phyloP scores from a whole-genome alignment of 2,888 invertebrate species.

The Meliscaeva auricollis region DNA sequence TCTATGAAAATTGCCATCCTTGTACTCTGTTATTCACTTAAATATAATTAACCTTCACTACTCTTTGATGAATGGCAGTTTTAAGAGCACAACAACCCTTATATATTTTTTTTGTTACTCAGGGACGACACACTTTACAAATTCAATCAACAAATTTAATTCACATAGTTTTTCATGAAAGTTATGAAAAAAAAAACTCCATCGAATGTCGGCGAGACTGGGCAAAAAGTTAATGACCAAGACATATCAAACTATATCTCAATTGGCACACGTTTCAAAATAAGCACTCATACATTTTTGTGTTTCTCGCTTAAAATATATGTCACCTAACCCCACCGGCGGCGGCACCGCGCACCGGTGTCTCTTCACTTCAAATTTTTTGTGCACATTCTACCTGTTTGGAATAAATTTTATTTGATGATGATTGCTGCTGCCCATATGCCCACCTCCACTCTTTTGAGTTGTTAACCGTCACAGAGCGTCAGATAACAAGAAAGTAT shows the following conservation, averaged over 20 bases:
- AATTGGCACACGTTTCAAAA: slow-evolving; percentile 64
- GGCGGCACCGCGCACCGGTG: no score
- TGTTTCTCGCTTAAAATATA: slow-evolving; percentile 7
- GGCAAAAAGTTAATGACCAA: slow-evolving; percentile 58
- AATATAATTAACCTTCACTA: no score
- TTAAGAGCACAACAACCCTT: no score
- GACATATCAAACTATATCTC: slow-evolving; percentile 54
- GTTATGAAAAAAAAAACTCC: no score
- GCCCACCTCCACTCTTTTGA: slow-evolving; percentile 2
- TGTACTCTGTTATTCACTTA: no score
- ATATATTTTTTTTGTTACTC: no score
- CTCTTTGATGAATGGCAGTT: no score
- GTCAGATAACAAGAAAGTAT: slow-evolving; percentile 57
- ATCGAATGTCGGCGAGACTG: no score
- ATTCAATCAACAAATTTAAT: no score
- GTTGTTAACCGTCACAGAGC: not conserved
- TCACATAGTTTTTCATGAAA: no score
- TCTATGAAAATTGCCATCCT: no score
- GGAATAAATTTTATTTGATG: slow-evolving; percentile 61
- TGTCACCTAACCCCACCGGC: slow-evolving; percentile 51
- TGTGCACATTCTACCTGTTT: slow-evolving; percentile 61
- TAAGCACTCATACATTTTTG: slow-evolving; percentile 7
- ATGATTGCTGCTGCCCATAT: not conserved
- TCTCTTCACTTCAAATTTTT: slow-evolving; percentile 32
- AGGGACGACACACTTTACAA: no score